Percentiles rank a stretch among this genome's conserved stretches.
Evolutionary conservation across 2,888 invertebrate genomes (phyloP).

Genomic region (Julus scandinavius): DNA sequence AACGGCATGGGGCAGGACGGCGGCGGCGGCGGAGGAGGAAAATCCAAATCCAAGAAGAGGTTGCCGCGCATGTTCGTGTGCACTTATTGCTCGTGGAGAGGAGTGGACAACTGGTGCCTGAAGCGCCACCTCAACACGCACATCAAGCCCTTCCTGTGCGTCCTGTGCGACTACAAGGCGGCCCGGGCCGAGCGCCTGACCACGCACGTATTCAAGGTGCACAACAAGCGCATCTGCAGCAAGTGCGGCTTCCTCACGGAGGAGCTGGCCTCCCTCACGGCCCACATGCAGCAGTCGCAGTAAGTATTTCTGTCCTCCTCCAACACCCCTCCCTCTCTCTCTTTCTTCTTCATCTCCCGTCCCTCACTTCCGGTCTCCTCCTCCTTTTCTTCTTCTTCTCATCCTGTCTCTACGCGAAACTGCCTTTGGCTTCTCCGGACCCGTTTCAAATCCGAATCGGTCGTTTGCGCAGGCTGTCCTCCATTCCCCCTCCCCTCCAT

Average conservation of each 20-base stretch:
- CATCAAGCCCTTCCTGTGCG: conserved; percentile 89
- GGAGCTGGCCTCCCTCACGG: conserved; percentile 80
- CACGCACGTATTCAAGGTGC: conserved; percentile 90
- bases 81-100: conserved; percentile 91
- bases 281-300: conserved; percentile 73
- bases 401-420: not conserved
- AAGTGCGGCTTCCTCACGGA: conserved; percentile 89
- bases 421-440: conserved; percentile 3
- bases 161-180: conserved; percentile 92
- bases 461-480: not conserved
- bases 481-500: too few species aligned
- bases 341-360: not conserved
- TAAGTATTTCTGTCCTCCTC: conserved; percentile 62
- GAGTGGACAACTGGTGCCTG: conserved; percentile 93
- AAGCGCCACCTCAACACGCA: conserved; percentile 93
- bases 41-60: conserved; percentile 67
- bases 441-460: not conserved
- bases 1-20: conserved; percentile 65
- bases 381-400: conserved; percentile 11
- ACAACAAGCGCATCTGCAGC: conserved; percentile 89
- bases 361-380: not conserved
- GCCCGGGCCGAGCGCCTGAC: conserved; percentile 89
- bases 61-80: conserved; percentile 81
- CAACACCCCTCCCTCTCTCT: not conserved
- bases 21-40: conserved; percentile 50